Conservation (phyloP, 2,888 invertebrate species). For the Lochmaea capreae region DNA sequence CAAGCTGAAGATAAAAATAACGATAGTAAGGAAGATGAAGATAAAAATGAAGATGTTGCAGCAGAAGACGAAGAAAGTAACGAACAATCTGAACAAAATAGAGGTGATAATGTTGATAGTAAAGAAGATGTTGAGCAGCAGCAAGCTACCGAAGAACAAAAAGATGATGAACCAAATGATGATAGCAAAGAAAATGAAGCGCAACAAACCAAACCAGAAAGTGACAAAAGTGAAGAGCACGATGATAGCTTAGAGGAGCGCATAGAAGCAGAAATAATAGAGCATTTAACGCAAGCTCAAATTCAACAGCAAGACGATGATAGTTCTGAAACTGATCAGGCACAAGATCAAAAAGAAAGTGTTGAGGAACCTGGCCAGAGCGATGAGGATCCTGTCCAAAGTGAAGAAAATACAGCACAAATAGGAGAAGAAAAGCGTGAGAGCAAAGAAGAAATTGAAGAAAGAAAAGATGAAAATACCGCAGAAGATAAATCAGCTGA, state of each 20-base stretch:
- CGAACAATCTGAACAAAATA: constrained; percentile 62
- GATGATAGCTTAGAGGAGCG: constrained; percentile 29
- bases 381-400: constrained; percentile 14
- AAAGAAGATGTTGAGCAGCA: constrained; percentile 46
- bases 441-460: constrained; percentile 14
- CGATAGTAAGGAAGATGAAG: constrained; percentile 64
- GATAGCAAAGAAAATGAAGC: constrained; percentile 43
- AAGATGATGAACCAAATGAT: constrained; percentile 35
- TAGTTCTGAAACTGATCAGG: constrained; percentile 58
- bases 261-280: constrained; percentile 36
- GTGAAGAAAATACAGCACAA: constrained; percentile 39
- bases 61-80: constrained; percentile 47
- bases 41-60: constrained; percentile 63
- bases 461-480: constrained; percentile 14
- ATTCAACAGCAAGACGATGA: constrained; percentile 33
- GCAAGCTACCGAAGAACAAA: constrained; percentile 32
- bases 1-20: constrained; percentile 35
- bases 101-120: constrained; percentile 62
- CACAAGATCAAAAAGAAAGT: constrained; percentile 57
- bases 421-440: constrained; percentile 36
- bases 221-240: constrained; percentile 16
- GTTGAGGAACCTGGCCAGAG: constrained; percentile 40
- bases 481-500: constrained; percentile 32
- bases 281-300: constrained; percentile 23
- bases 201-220: constrained; percentile 18